These are phyloP conservation scores for Dendrolimus houi DNA, from an alignment of 2,888 invertebrate genomes.

Conservation along the genomic window DNA sequence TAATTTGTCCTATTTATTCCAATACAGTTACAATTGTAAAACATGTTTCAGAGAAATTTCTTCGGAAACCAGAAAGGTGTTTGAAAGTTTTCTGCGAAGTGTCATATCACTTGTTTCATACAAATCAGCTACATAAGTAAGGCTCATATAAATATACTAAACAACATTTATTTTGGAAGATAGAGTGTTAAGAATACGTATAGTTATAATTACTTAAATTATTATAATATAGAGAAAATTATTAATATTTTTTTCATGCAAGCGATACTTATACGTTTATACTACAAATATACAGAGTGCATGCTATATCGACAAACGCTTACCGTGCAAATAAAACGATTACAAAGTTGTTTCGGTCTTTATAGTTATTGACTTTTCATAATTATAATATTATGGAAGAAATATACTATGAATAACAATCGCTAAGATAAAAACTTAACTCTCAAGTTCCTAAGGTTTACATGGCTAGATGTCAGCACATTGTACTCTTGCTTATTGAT, in stretches of 20 bases:
- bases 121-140: conserved; percentile 42
- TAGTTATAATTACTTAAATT: conserved; percentile 31
- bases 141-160: conserved; percentile 46
- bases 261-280: conserved; percentile 37
- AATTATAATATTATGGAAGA: conserved; percentile 11
- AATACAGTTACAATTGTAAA: conserved; percentile 6
- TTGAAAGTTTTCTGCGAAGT: conserved; percentile 26
- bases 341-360: conserved; percentile 35
- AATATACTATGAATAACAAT: no score
- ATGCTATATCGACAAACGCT: conserved; percentile 39
- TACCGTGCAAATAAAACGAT: conserved; percentile 37
- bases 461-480: no score
- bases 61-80: conserved; percentile 24
- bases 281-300: conserved; percentile 57
- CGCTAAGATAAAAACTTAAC: no score
- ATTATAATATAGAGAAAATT: conserved; percentile 27
- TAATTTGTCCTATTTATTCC: conserved; percentile 14
- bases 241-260: conserved; percentile 59
- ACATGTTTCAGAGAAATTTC: conserved; percentile 18
- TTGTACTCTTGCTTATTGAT: no score
- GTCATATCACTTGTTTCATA: conserved; percentile 35
- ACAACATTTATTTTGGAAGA: conserved; percentile 76
- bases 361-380: conserved; percentile 20
- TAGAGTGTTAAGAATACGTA: conserved; percentile 46
- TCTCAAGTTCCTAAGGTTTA: no score